Conservation (phyloP, 1,140 invertebrate genomes). For the Sminthurides bifidus region DNA sequence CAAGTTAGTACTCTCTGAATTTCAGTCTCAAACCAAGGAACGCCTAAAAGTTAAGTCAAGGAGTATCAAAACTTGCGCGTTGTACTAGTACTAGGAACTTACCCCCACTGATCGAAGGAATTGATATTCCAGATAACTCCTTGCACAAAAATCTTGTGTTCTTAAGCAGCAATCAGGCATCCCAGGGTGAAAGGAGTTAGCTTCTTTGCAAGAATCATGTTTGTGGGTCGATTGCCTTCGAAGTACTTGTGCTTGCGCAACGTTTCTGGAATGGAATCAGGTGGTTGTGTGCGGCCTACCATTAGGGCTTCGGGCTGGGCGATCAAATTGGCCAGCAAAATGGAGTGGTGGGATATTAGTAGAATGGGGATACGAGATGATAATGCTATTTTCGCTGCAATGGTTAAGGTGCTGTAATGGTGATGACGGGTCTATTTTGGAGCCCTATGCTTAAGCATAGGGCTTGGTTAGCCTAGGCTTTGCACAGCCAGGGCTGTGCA, state of each 20-base stretch:
- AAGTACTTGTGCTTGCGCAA: slow-evolving; percentile 94
- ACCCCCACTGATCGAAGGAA: slow-evolving; percentile 99
- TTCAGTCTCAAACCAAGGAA: too few relatives aligned
- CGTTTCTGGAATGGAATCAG: slow-evolving; percentile 16
- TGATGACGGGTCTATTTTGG: too few relatives aligned
- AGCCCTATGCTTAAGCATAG: too few relatives aligned
- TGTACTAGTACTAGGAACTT: too few relatives aligned
- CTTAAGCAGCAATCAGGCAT: slow-evolving; percentile 90
- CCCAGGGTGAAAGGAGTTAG: slow-evolving; percentile 93
- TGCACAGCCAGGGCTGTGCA: too few relatives aligned
- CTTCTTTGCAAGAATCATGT: slow-evolving; percentile 89
- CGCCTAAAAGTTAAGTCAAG: too few relatives aligned
- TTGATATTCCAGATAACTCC: slow-evolving; percentile 95
- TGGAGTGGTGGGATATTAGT: slow-evolving; percentile 60
- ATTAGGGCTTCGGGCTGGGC: slow-evolving; percentile 97
- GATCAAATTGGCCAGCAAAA: slow-evolving; percentile 91
- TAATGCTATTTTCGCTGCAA: too few relatives aligned
- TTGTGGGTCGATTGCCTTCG: slow-evolving; percentile 91
- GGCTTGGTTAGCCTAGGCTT: too few relatives aligned
- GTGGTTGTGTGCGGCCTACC: slow-evolving; percentile 61
- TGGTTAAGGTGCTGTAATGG: too few relatives aligned
- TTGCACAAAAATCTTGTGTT: slow-evolving; percentile 98
- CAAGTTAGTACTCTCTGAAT: too few relatives aligned
- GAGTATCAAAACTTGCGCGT: too few relatives aligned
- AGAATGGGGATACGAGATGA: too few relatives aligned